phyloP scores from a whole-genome alignment of 2,797 vertebrate species.

The Sebastolobus altivelis region DNA sequence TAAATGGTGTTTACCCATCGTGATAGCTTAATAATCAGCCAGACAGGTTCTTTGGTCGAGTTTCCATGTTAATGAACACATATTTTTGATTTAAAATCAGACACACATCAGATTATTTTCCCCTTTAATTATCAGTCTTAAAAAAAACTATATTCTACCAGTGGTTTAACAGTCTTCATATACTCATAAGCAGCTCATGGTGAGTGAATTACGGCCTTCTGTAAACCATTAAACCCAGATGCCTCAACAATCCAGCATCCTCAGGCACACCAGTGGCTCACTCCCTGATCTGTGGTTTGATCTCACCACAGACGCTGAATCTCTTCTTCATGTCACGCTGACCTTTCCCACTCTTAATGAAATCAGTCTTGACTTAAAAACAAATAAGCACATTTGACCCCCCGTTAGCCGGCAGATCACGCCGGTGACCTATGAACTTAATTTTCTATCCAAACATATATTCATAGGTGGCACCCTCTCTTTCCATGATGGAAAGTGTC shows the following conservation, averaged over 20 bases:
- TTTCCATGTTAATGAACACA: slow-evolving; percentile 57
- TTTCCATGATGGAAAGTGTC: slow-evolving; percentile 83
- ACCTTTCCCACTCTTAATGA: slow-evolving; percentile 93
- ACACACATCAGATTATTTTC: neutral
- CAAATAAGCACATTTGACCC: slow-evolving; percentile 94
- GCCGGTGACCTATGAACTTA: slow-evolving; percentile 89
- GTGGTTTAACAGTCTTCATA: neutral
- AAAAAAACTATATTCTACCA: neutral
- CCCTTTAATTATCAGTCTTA: neutral
- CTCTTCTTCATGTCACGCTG: slow-evolving; percentile 85
- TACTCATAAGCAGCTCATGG: slow-evolving; percentile 9
- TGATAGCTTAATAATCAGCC: slow-evolving; percentile 69
- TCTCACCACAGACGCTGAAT: slow-evolving; percentile 72
- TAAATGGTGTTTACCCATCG: slow-evolving; percentile 78
- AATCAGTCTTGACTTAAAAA: slow-evolving; percentile 92
- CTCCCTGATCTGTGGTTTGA: slow-evolving; percentile 29
- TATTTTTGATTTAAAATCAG: slow-evolving; percentile 26
- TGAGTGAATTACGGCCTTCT: slow-evolving; percentile 62
- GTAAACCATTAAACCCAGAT: slow-evolving; percentile 66
- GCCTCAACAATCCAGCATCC: slow-evolving; percentile 54
- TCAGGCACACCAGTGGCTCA: slow-evolving; percentile 52
- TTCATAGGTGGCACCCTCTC: slow-evolving; percentile 85
- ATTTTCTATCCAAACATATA: slow-evolving; percentile 92
- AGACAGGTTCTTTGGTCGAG: slow-evolving; percentile 42
- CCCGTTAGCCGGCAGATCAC: slow-evolving; percentile 88